Evolutionary conservation across 2,888 invertebrate species (phyloP), one percentile per base, ranked within the genome.

Genomic region (Cheiracanthium punctorium): DNA sequence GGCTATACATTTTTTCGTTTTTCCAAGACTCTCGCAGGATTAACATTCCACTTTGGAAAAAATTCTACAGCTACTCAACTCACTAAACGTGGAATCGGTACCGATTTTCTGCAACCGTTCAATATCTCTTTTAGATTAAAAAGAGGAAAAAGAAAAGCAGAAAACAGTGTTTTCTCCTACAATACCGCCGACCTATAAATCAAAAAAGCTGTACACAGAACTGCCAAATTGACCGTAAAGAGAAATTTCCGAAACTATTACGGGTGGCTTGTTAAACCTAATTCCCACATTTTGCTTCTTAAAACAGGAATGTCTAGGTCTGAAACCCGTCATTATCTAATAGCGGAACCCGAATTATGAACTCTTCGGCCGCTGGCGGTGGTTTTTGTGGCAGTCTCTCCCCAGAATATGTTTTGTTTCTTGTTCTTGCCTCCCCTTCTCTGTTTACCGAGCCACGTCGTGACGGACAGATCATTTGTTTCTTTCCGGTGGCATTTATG

Each of bases 221-320:
- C 58, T 24, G 5, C 17, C 12, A 58, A 58, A 58, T 58, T 58
- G 17, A 8, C 58, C 20, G 1, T 58, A 58, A 58, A 58, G 58
- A 58, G 58, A 17, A 58, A 58, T 58, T 58, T 58, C 24, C 58
- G 4, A 58, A 58, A 58, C 58, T 58, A 58, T 58, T 58, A 58
- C 58, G 58, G 2, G 58, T 58, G n/a, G 17, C 58, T 58, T 58
- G 58, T 58, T 58, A 58, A 58, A 24, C 24, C 58, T 58, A 58
- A 58, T 58, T 58, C 58, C 58, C 58, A 58, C 58, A 58, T 58
- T 58, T 58, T 58, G 24, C 24, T 58, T 17, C 58, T 58, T 58
- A 58, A 58, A 58, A n/a, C 24, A 20, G 58, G 58, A 24, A 58
- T 24, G 20, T 24, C 58, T 12, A 5, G 58, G 24, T 4, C 24